These are phyloP conservation scores for Bombus affinis DNA, from an alignment of 1,140 invertebrate species.

Conservation along the genomic window DNA sequence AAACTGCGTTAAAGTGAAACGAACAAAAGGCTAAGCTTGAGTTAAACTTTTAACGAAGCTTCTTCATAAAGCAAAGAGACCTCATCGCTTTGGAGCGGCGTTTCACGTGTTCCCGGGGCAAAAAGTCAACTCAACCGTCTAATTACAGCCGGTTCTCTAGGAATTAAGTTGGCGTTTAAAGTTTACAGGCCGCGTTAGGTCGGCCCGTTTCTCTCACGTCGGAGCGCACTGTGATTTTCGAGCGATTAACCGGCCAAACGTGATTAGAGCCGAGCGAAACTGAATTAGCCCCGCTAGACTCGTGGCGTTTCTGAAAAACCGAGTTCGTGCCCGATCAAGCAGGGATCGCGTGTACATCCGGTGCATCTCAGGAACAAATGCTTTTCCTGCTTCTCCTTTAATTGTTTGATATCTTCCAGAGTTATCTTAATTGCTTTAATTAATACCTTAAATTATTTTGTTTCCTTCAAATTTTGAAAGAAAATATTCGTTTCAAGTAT, in stretches of 20 bases:
- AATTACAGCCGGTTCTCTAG: slow-evolving; percentile 31
- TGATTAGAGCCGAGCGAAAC: slow-evolving; percentile 46
- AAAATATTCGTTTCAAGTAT: too few relatives aligned
- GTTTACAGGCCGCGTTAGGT: slow-evolving; percentile 7
- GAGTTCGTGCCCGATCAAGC: slow-evolving; percentile 18
- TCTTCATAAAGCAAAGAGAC: background rate
- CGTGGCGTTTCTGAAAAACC: slow-evolving; percentile 43
- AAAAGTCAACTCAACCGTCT: slow-evolving; percentile 32
- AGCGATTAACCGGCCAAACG: slow-evolving; percentile 42
- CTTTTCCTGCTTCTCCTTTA: background rate
- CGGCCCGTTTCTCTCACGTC: slow-evolving; percentile 1
- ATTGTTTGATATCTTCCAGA: too few relatives aligned
- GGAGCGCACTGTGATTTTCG: slow-evolving; percentile 45
- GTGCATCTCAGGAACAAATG: slow-evolving; percentile 23
- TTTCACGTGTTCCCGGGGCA: background rate
- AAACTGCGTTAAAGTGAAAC: background rate
- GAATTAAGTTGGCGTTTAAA: slow-evolving; percentile 27
- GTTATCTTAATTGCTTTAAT: too few relatives aligned
- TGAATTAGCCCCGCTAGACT: slow-evolving; percentile 49
- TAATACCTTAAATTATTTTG: too few relatives aligned
- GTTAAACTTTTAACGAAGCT: slow-evolving; percentile 19
- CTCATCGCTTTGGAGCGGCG: background rate
- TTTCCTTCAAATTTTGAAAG: too few relatives aligned
- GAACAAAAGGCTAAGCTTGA: background rate
- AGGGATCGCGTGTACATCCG: slow-evolving; percentile 44